phyloP scores from a whole-genome alignment of 2,797 vertebrate species.

The Sebastes dallii region DNA sequence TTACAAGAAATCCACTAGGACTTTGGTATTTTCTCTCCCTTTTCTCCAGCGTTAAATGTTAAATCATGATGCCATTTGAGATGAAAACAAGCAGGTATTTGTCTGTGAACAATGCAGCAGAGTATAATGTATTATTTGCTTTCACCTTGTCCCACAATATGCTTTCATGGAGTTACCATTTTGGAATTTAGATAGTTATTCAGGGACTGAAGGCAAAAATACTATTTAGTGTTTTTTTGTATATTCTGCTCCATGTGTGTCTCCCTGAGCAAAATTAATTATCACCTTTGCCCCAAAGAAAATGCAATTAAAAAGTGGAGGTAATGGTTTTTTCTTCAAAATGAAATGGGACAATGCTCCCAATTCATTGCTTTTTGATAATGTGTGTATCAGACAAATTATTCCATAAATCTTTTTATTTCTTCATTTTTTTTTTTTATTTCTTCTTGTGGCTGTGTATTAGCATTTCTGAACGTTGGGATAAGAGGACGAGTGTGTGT shows the following conservation, averaged over 20 bases:
- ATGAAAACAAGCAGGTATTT: neutral
- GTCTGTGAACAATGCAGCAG: neutral
- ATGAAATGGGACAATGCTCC: slow-evolving; percentile 65
- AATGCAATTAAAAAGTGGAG: slow-evolving; percentile 80
- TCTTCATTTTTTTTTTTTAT: slow-evolving; percentile 8
- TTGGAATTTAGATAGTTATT: slow-evolving; percentile 57
- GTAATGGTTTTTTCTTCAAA: slow-evolving; percentile 73
- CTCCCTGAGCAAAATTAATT: slow-evolving; percentile 82
- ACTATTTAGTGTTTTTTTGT: slow-evolving; percentile 62
- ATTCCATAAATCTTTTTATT: slow-evolving; percentile 38
- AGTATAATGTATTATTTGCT: slow-evolving; percentile 5
- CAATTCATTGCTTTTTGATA: slow-evolving; percentile 66
- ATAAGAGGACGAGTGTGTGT: neutral
- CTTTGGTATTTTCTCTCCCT: neutral
- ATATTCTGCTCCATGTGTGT: slow-evolving; percentile 52
- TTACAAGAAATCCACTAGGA: neutral
- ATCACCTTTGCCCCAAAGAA: slow-evolving; percentile 81
- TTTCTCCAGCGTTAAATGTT: neutral
- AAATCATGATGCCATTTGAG: neutral
- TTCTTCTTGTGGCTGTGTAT: slow-evolving; percentile 26
- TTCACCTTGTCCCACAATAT: slow-evolving; percentile 18
- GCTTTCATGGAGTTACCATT: slow-evolving; percentile 31
- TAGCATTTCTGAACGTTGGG: slow-evolving; percentile 49
- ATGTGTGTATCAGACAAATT: slow-evolving; percentile 59
- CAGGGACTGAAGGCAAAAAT: slow-evolving; percentile 66